Evolutionary conservation across 1,140 invertebrate genomes (phyloP), one percentile per base, ranked within the genome.

Genomic region (Macrobrachium nipponense): DNA sequence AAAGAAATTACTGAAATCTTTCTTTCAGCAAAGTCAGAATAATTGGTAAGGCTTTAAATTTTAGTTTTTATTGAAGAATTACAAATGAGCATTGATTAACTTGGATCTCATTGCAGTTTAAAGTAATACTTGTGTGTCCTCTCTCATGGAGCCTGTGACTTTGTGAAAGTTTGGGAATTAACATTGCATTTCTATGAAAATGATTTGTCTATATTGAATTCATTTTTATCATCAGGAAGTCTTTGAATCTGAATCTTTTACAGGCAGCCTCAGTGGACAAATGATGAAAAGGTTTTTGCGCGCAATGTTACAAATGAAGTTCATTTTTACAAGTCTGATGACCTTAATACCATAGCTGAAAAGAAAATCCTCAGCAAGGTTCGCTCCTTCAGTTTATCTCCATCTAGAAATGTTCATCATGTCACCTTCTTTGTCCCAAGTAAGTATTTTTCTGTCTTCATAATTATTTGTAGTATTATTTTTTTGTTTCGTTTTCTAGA

Each of bases 191-290:
- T 36, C 27, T 36, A 36, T 36, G 27, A 36, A 36, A 36, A 36
- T 36, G 27, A 59, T 36, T 59, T 79, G 51, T 10, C 51, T 51
- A 51, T 51, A 51, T 51, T 51, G 51, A 51, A 51, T 51, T 8
- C 51, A 51, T 51, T 51, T 12, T 10, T 51, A 51, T 51, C 51
- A 10, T 51, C 51, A 51, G 20, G 64, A 43, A 62, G 58, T 79
- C 72, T 0, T 20, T 17, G 20, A 17, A 64, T 12, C 27, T 61
- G 4, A 20, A 8, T 18, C 61, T 51, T 15, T 86, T 80, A 60
- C 84, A 86, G 84, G 86, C 62, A 87, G 20, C 86, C 86, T 60
- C 86, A 87, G 60, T 87, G 86, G 86, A 87, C 86, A 70, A 44
- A 70, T 51, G 86, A 87, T 72, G 86, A 87, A 75, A 75, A 75